Percentiles rank a stretch among this genome's conserved stretches.
Evolutionary conservation across 2,888 invertebrate genomes (phyloP).

Genomic region (Dexiosoma caninum): DNA sequence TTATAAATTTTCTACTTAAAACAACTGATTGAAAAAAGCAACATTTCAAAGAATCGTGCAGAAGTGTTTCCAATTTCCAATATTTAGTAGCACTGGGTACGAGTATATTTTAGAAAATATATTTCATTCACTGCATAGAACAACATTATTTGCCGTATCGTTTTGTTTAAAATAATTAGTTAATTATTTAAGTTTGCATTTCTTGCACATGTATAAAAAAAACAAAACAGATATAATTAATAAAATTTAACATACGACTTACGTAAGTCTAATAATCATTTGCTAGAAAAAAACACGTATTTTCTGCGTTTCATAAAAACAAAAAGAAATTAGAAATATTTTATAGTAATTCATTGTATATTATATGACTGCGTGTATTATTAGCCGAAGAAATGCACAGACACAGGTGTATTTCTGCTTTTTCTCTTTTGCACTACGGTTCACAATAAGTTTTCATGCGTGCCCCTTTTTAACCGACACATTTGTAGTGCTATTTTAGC

Average conservation of each 20-base stretch:
- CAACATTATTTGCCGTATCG: background rate
- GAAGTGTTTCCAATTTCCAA: too few species aligned
- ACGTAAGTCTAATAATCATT: slow-evolving; percentile 42
- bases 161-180: slow-evolving; percentile 35
- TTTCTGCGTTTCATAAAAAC: background rate
- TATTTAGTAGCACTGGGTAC: too few species aligned
- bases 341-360: slow-evolving; percentile 22
- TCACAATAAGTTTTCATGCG: slow-evolving; percentile 43
- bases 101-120: background rate
- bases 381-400: slow-evolving; percentile 1
- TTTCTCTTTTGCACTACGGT: background rate
- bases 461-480: slow-evolving; percentile 48
- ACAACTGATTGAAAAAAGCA: too few species aligned
- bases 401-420: background rate
- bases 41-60: too few species aligned
- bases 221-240: slow-evolving; percentile 55
- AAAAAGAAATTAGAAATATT: slow-evolving; percentile 42
- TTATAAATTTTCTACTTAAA: too few species aligned
- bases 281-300: background rate
- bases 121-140: background rate
- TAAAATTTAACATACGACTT: slow-evolving; percentile 49
- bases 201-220: background rate
- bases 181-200: slow-evolving; percentile 45
- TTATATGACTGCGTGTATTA: background rate
- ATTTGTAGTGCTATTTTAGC: slow-evolving; percentile 34